Evolutionary conservation across 2,797 vertebrate genomes (phyloP), one percentile per base, ranked within the genome.

Genomic region (Tamandua tetradactyla): DNA sequence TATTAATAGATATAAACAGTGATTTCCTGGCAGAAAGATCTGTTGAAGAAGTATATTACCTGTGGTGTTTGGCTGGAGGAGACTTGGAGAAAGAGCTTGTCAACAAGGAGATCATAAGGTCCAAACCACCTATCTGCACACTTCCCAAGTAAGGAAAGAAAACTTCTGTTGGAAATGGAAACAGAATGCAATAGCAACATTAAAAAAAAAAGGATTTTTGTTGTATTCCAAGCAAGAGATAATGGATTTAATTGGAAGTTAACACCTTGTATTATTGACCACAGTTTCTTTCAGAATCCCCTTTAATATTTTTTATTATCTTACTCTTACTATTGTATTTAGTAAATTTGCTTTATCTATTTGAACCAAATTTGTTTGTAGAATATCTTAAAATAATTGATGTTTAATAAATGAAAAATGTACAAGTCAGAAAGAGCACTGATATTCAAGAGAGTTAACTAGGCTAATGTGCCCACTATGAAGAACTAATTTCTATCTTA

Each of bases 11-110:
- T 89, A 98, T 98, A 95, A 98, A 98, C 40, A 96, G 35, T 93
- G 99, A 99, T 98, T 99, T 99, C 97, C 97, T 99, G 96, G 98
- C 98, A 2, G 99, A 99, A 98, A 98, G 99, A 95, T 99, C 99
- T 94, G 98, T 99, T 96, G 98, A 99, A 96, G 99, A 99, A 97
- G 99, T 99, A 55, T 99, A 99, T 98, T 98, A 99, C 97, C 98
- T 99, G 93, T 99, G 99, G 99, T 99, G 99, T 98, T 98, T 99
- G 97, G 99, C 99, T 40, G 99, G 99, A 92, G 99, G 99, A 96
- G 99, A 99, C 98, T 98, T 99, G 97, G 99, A 99, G 97, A 99
- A 99, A 97, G 99, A 99, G 92, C 99, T 99, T 93, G 99, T 99
- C 97, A 99, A 99, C 98, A 99, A 99, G 97, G 99, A 98, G 98